Base-by-base conservation (phyloP, 2,113 vertebrate genomes). In the Chionomys nivalis region DNA sequence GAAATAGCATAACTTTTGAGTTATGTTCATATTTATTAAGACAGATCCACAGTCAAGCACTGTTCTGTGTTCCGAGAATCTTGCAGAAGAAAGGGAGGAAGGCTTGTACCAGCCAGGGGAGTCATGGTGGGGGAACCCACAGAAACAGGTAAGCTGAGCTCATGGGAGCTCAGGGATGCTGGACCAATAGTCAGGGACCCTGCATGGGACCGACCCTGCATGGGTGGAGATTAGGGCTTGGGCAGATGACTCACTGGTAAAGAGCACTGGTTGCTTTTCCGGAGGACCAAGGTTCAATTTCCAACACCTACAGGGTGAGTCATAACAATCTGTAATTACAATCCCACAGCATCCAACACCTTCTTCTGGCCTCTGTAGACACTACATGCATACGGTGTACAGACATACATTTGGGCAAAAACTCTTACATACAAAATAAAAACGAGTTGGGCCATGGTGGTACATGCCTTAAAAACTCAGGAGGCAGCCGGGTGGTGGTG, bases 11-110 rank as follows among this genome's bases (percentile, higher is more conserved):
- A 61, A 89, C 55, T 68, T 94, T n/a, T 4, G 28, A 73, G 92
- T 93, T 73, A 39, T 96, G 39, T 55, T 31, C 52, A 31, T 92
- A 89, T 96, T 94, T n/a, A 49, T 58, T 39, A 10, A 12, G 76
- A 96, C 55, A 58, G 55, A 58, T 19, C 5, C 17, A 0, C 55
- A 58, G 55, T 21, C 55, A 58, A 58, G 55, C 55, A 58, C 55
- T 58, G 55, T 0, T 58, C 55, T 58, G 55, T 21, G 55, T 17
- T 58, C 55, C 21, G 55, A 58, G 55, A 58, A 1, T 19, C 55
- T 58, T 58, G 55, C 55, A 21, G 17, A 58, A 58, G 55, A 58
- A 58, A 58, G 17, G 55, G 55, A 58, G 55, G 55, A 21, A 58
- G 55, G 55, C 55, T 58, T 58, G 55, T 19, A 21, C 17, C 55